These are phyloP conservation scores for Patella caerulea DNA, from an alignment of 2,888 invertebrate species.

Conservation along the genomic window DNA sequence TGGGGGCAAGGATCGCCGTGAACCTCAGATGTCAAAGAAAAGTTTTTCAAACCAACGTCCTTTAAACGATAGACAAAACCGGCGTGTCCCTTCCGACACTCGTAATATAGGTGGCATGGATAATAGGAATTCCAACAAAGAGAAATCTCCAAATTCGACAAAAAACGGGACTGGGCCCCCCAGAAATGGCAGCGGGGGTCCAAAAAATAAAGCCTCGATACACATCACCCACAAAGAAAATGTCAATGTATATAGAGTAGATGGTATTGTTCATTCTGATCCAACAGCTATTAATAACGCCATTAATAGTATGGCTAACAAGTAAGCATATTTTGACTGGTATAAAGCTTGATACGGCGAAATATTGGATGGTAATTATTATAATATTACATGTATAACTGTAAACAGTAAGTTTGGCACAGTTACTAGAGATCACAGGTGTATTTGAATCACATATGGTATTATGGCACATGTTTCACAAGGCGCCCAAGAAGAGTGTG, in stretches of 20 bases:
- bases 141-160: constrained; percentile 61
- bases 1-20: constrained; percentile 43
- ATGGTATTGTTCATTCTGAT: constrained; percentile 75
- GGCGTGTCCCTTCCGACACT: constrained; percentile 40
- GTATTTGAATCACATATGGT: too few species aligned
- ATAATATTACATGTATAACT: too few species aligned
- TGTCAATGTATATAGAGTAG: constrained; percentile 73
- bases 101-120: constrained; percentile 42
- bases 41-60: constrained; percentile 71
- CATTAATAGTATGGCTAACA: constrained; percentile 62
- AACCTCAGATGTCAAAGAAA: constrained; percentile 55
- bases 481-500: too few species aligned
- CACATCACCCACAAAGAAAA: constrained; percentile 61
- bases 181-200: constrained; percentile 57
- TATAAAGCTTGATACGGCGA: too few species aligned
- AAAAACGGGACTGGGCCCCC: constrained; percentile 64
- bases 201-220: constrained; percentile 48
- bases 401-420: too few species aligned
- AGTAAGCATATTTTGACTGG: constrained; percentile 43
- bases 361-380: too few species aligned
- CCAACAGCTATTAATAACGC: constrained; percentile 75
- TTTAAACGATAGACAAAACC: constrained; percentile 65
- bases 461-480: too few species aligned
- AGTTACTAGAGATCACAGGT: too few species aligned
- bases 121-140: constrained; percentile 56